phyloP scores from a whole-genome alignment of 2,113 vertebrate species.

The Corythornis vintsioides region DNA sequence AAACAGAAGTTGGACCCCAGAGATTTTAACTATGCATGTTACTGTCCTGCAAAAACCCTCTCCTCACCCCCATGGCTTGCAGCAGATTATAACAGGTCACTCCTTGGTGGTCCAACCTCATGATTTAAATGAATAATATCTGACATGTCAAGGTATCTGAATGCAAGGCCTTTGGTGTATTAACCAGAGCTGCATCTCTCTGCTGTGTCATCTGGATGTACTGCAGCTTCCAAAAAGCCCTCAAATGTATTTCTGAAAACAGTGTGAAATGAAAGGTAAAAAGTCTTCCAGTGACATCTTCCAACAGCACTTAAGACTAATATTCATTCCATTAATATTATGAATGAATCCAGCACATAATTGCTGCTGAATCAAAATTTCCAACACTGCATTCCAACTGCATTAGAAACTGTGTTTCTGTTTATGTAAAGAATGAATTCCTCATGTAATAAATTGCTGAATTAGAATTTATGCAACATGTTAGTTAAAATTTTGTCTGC shows the following conservation, averaged over 20 bases:
- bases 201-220: slow-evolving; percentile 30
- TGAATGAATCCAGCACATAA: slow-evolving; percentile 20
- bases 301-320: slow-evolving; percentile 27
- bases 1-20: neutral
- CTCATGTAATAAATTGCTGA: slow-evolving; percentile 54
- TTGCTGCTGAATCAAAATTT: slow-evolving; percentile 51
- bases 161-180: neutral
- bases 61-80: neutral
- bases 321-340: slow-evolving; percentile 29
- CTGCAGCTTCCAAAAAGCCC: slow-evolving; percentile 4
- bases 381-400: slow-evolving; percentile 52
- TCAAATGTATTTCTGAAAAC: neutral
- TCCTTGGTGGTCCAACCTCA: neutral
- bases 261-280: neutral
- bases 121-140: slow-evolving; percentile 23
- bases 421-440: slow-evolving; percentile 43
- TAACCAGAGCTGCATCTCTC: slow-evolving; percentile 44
- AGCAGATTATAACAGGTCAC: neutral
- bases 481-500: slow-evolving; percentile 28
- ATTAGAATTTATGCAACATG: slow-evolving; percentile 46
- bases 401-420: slow-evolving; percentile 62
- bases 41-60: neutral
- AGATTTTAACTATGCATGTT: neutral
- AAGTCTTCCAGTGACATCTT: neutral
- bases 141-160: slow-evolving; percentile 6